Percentiles rank a stretch among this genome's conserved stretches.
These are phyloP conservation scores for Seriola dumerili DNA, from an alignment of 2,113 vertebrate genomes.

Conservation along the genomic window DNA sequence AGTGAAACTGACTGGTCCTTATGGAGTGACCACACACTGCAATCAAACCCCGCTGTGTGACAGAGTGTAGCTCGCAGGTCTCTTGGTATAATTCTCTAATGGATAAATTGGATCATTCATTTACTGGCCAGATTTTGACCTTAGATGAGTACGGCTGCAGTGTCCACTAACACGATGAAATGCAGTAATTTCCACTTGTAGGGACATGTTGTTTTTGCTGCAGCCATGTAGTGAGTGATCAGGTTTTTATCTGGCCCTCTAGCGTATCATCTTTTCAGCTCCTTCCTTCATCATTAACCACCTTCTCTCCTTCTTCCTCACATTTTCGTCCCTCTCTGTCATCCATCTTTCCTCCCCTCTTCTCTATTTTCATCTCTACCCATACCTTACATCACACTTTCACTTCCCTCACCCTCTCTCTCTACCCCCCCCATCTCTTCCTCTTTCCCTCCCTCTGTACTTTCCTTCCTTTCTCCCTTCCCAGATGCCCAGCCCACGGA, in stretches of 20 bases:
- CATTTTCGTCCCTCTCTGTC: not conserved
- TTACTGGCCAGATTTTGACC: slow-evolving; percentile 43
- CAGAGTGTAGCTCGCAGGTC: slow-evolving; percentile 46
- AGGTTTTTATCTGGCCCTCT: slow-evolving; percentile 43
- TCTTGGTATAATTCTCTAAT: slow-evolving; percentile 13
- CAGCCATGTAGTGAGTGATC: not conserved
- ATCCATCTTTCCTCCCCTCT: not conserved
- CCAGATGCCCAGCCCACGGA: slow-evolving; percentile 94
- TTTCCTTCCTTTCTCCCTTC: slow-evolving; percentile 36
- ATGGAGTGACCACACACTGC: not conserved
- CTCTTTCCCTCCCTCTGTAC: not conserved
- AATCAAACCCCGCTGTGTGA: slow-evolving; percentile 61
- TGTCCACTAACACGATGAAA: slow-evolving; percentile 16
- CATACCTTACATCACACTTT: slow-evolving; percentile 52
- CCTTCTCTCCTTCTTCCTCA: not conserved
- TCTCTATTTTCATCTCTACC: slow-evolving; percentile 29
- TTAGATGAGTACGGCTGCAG: not conserved
- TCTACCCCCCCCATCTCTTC: not conserved
- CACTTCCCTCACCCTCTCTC: slow-evolving; percentile 38
- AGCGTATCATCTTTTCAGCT: slow-evolving; percentile 18
- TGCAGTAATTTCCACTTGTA: not conserved
- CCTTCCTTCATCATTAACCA: slow-evolving; percentile 46
- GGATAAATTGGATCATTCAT: slow-evolving; percentile 21
- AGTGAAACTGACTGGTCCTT: slow-evolving; percentile 20
- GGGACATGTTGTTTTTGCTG: not conserved